Base-by-base conservation (phyloP, 2,113 vertebrate genomes). In the Galeopterus variegatus region DNA sequence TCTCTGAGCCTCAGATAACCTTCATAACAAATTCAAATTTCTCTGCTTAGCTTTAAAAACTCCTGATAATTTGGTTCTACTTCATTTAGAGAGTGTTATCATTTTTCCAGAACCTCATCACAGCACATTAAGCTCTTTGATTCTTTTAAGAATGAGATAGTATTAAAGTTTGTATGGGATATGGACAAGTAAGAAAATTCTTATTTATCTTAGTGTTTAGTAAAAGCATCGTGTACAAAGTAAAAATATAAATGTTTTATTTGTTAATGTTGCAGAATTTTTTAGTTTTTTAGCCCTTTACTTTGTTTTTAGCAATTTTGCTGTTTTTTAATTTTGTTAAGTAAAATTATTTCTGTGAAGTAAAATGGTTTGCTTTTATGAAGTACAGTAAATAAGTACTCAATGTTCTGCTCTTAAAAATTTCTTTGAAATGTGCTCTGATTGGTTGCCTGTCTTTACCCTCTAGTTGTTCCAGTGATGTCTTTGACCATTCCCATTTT, bases 91-190 rank as follows among this genome's bases (percentile, higher is more conserved):
- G 8, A 64, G 50, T 58, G n/a, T 65, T 65, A 54, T 83, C 45
- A 36, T 75, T 45, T 96, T 83, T 95, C 76, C 24, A 36, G 83
- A 60, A 91, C 41, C 54, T 88, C 54, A 93, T n/a, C 23, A 87
- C 70, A 79, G 24, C 50, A 62, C 41, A 45, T 70, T 82, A 73
- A 77, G 26, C 31, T 60, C 33, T 23, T 90, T 93, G 23, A 56
- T 65, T 91, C 33, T 90, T 95, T 87, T 19, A 88, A 81, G 52
- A 85, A 81, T 4, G 18, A 65, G 64, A 45, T 31, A 88, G 41
- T 89, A 70, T 75, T 94, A 87, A 84, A 69, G n/a, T 19, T 50
- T 45, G 4, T 31, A 75, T 31, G 33, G 48, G 26, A 70, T 65
- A 19, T n/a, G 45, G 60, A 17, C 41, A 92, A 92, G 31, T 41